Conservation (phyloP, 2,888 invertebrate species). For the Onchidella celtica region DNA sequence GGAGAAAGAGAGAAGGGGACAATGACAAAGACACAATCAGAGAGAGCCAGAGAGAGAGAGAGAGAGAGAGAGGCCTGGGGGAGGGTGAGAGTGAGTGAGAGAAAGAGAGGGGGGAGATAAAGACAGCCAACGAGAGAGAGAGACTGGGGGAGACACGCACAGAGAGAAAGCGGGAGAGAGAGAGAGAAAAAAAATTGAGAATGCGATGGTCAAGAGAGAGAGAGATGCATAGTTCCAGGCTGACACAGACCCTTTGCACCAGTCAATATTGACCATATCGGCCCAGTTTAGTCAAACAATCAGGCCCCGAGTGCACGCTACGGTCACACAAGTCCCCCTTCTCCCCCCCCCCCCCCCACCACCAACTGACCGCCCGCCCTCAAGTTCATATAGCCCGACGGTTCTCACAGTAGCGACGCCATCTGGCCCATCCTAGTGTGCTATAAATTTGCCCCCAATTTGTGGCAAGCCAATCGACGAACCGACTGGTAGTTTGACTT, state of each 20-base stretch:
- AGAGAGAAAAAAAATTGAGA: background rate
- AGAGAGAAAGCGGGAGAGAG: background rate
- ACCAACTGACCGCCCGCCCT: too few relatives aligned
- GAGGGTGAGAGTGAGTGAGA: background rate
- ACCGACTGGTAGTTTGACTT: too few relatives aligned
- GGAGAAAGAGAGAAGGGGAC: conserved; percentile 13
- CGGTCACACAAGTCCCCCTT: too few relatives aligned
- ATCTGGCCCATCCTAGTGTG: too few relatives aligned
- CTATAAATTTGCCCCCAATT: too few relatives aligned
- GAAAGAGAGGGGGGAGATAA: background rate
- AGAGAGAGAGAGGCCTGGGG: background rate
- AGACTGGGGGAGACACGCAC: background rate
- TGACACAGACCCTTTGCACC: background rate
- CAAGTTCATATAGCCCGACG: too few relatives aligned
- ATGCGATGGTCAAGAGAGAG: conserved; percentile 2
- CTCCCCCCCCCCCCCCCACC: too few relatives aligned
- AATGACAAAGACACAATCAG: conserved; percentile 30
- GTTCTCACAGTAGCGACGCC: too few relatives aligned
- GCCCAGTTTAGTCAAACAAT: too few relatives aligned
- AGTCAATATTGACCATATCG: too few relatives aligned
- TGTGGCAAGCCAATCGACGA: too few relatives aligned
- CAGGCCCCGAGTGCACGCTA: too few relatives aligned
- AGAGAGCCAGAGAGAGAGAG: conserved; percentile 27
- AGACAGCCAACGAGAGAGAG: background rate
- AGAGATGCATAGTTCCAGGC: background rate